These are phyloP conservation scores for Heliconius cydno DNA, from an alignment of 2,888 invertebrate species.

Conservation along the genomic window DNA sequence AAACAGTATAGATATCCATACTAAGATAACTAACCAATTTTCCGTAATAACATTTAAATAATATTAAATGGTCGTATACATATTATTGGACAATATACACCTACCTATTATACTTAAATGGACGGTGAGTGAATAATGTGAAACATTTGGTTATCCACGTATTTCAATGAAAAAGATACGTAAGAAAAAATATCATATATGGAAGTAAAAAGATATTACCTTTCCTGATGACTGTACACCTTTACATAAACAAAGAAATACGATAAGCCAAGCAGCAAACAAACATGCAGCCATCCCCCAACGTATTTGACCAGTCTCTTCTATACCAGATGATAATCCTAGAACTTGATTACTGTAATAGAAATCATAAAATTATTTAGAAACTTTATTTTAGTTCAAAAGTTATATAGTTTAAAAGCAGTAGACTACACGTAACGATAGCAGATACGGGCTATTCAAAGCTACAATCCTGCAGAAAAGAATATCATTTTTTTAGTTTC, in stretches of 20 bases:
- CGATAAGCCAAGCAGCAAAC: constrained; percentile 90
- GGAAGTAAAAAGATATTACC: constrained; percentile 55
- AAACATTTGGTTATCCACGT: no score
- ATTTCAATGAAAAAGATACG: neutral
- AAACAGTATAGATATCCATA: neutral
- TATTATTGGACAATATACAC: no score
- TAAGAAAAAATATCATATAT: neutral
- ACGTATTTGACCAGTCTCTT: constrained; percentile 86
- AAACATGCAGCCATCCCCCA: constrained; percentile 89
- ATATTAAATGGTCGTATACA: no score
- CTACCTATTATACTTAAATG: no score
- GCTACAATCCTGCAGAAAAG: neutral
- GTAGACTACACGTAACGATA: no score
- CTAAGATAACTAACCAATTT: neutral
- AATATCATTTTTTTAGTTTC: neutral
- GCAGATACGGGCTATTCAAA: neutral
- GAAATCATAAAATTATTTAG: constrained; percentile 19
- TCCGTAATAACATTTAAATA: neutral
- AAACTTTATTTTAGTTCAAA: neutral
- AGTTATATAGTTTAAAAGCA: neutral
- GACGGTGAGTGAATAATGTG: no score
- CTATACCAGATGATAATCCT: constrained; percentile 88
- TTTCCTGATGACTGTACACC: constrained; percentile 92
- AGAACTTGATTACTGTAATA: constrained; percentile 84
- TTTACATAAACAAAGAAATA: constrained; percentile 90